phyloP scores from a whole-genome alignment of 1,140 invertebrate genomes.

The Aphis craccivora region DNA sequence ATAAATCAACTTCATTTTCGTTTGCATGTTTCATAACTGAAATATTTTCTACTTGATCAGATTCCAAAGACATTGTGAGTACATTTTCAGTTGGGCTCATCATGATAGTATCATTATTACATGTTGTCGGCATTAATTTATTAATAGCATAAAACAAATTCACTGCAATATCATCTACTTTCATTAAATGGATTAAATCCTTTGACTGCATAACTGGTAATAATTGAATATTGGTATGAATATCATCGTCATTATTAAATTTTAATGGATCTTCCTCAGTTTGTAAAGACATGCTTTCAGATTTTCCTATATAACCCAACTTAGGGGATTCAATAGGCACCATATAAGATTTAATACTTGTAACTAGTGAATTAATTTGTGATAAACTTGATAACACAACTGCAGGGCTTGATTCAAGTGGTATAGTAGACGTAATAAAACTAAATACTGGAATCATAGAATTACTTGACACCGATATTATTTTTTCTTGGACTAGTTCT shows the following conservation, averaged over 20 bases:
- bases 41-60: background rate
- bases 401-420: background rate
- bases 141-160: background rate
- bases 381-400: background rate
- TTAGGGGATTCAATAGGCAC: background rate
- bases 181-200: background rate
- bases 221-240: background rate
- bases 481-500: background rate
- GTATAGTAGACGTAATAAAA: background rate
- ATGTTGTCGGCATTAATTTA: background rate
- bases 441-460: background rate
- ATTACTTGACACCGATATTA: background rate
- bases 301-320: background rate
- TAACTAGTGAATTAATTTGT: background rate
- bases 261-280: background rate
- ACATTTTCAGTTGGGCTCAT: background rate
- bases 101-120: background rate
- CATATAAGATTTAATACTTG: background rate
- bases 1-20: too few species aligned
- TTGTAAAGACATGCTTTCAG: background rate
- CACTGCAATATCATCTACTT: background rate
- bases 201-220: background rate
- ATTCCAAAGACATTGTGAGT: background rate
- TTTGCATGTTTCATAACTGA: too few species aligned
- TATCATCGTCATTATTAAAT: background rate